Evolutionary conservation across 2,888 invertebrate genomes (phyloP).

Genomic region (Notocelia uddmanniana): DNA sequence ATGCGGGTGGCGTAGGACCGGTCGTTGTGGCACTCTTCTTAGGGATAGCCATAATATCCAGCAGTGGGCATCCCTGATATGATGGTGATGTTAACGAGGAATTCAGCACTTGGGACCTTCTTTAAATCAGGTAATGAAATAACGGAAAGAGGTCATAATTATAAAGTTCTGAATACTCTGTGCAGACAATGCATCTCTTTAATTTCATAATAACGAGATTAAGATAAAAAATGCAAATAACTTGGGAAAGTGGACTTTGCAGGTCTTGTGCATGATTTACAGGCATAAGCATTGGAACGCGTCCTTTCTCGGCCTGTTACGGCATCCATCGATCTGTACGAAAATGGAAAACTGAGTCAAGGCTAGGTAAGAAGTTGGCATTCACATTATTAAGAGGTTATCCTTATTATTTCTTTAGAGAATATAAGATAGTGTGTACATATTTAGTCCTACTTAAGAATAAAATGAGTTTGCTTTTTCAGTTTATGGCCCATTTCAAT

Average conservation of each 20-base stretch:
- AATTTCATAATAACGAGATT: not conserved
- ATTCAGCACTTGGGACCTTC: too few relatives aligned
- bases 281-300: conserved; percentile 13
- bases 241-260: not conserved
- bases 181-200: not conserved
- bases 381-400: conserved; percentile 11
- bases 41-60: too few relatives aligned
- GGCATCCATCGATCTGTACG: conserved; percentile 47
- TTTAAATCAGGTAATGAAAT: not conserved
- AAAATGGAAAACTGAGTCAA: conserved; percentile 62
- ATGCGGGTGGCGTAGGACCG: too few relatives aligned
- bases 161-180: not conserved
- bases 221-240: not conserved
- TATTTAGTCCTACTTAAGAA: not conserved
- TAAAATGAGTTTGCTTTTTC: not conserved
- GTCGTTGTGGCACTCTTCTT: too few relatives aligned
- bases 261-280: not conserved
- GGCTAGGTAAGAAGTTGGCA: conserved; percentile 53
- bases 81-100: too few relatives aligned
- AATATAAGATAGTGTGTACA: not conserved
- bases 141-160: not conserved
- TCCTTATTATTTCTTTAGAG: conserved; percentile 7
- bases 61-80: too few relatives aligned
- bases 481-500: not conserved
- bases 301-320: conserved; percentile 44